Conservation (phyloP, 2,888 invertebrate genomes). For the Trachelus iudaicus region DNA sequence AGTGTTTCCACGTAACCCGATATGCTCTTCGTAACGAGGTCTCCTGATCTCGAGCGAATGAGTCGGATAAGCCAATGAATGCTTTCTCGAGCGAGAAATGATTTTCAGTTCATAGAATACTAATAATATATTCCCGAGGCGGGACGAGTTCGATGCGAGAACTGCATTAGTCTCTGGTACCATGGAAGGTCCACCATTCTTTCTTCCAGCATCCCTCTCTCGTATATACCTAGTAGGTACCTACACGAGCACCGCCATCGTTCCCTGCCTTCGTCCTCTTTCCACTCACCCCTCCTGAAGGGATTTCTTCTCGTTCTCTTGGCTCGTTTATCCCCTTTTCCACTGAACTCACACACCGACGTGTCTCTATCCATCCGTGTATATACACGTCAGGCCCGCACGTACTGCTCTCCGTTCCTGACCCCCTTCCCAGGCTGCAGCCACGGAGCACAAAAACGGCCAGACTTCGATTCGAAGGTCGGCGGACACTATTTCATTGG, state of each 20-base stretch:
- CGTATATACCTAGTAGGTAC: neutral
- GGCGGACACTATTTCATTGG: conserved; percentile 53
- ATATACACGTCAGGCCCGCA: conserved; percentile 18
- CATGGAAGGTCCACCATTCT: conserved; percentile 2
- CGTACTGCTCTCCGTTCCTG: conserved; percentile 29
- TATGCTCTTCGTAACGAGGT: neutral
- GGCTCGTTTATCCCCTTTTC: conserved; percentile 15
- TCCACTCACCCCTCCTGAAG: conserved; percentile 12
- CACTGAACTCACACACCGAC: conserved; percentile 11
- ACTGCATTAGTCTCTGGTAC: conserved; percentile 14
- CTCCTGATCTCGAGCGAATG: neutral
- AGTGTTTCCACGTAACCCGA: neutral
- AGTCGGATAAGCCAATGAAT: neutral
- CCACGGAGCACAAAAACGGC: conserved; percentile 56
- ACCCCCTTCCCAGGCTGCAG: conserved; percentile 29
- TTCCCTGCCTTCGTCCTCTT: conserved; percentile 4
- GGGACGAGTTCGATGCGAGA: conserved; percentile 19
- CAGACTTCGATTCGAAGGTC: conserved; percentile 61
- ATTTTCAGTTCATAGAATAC: conserved; percentile 16
- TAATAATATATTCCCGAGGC: conserved; percentile 16
- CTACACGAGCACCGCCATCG: neutral
- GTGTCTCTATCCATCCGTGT: conserved; percentile 8
- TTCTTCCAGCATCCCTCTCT: conserved; percentile 13
- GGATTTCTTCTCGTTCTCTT: conserved; percentile 1
- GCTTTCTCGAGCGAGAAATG: neutral